A percentile compares a stretch with the other conserved stretches of the same genome.
These are phyloP conservation scores for Schmidtea mediterranea DNA, from an alignment of 1,140 invertebrate genomes.

Conservation along the genomic window DNA sequence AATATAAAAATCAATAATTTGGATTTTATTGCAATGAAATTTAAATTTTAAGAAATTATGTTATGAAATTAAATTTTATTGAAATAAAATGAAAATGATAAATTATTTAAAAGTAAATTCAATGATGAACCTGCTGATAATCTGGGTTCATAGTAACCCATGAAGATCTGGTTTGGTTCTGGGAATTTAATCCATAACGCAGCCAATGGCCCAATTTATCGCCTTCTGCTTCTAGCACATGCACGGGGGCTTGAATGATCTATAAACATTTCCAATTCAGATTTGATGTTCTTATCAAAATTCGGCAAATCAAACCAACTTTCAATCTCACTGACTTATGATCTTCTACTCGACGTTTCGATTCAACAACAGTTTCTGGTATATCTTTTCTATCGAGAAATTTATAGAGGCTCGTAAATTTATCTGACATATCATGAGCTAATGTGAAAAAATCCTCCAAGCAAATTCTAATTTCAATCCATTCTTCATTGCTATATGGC, in stretches of 20 bases:
- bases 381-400: slow-evolving; percentile 44
- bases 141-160: slow-evolving; percentile 5
- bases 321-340: slow-evolving; percentile 33
- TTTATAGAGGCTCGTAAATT: slow-evolving; percentile 48
- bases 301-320: no score
- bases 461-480: slow-evolving; percentile 57
- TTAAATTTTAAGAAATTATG: no score
- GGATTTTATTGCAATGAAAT: no score
- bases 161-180: no score
- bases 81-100: no score
- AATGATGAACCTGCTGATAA: slow-evolving; percentile 2
- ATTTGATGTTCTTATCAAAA: no score
- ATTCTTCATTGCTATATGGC: slow-evolving; percentile 74
- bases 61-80: no score
- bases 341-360: slow-evolving; percentile 60
- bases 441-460: slow-evolving; percentile 83
- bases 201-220: background rate
- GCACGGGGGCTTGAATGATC: slow-evolving; percentile 3
- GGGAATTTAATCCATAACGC: background rate
- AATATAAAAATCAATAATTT: no score
- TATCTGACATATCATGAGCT: slow-evolving; percentile 59
- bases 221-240: background rate
- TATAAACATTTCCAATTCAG: background rate
- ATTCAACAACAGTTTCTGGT: slow-evolving; percentile 52
- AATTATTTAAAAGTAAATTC: no score